phyloP scores from a whole-genome alignment of 2,888 invertebrate genomes.

The Meta bourneti region DNA sequence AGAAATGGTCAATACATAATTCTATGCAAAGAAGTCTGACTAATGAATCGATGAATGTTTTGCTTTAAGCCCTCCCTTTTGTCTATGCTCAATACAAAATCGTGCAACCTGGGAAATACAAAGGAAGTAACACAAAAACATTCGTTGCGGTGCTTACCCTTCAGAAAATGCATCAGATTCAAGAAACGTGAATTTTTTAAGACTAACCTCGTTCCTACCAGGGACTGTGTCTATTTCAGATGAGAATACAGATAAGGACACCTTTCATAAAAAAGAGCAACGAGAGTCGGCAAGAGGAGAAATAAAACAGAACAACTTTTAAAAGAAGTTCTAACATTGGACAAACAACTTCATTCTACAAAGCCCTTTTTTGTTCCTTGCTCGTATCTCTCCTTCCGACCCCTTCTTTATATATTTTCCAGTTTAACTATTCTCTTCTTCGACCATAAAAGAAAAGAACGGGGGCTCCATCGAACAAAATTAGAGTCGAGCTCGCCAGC shows the following conservation, averaged over 20 bases:
- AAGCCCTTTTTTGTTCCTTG: not conserved
- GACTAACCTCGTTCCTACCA: no score
- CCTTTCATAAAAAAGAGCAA: no score
- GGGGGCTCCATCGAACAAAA: constrained; percentile 24
- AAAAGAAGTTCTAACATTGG: not conserved
- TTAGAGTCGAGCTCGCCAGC: constrained; percentile 36
- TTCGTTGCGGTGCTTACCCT: no score
- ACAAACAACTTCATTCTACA: constrained; percentile 3
- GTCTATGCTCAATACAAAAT: no score
- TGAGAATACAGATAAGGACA: not conserved
- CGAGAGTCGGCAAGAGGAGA: not conserved
- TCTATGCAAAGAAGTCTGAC: no score
- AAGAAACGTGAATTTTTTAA: no score
- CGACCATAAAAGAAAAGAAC: constrained; percentile 25
- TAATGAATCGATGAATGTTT: no score
- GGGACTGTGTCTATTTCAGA: not conserved
- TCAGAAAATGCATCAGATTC: no score
- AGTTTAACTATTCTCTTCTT: constrained; percentile 35
- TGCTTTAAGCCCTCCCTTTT: no score
- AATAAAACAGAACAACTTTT: not conserved
- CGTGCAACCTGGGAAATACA: no score
- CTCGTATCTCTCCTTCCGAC: not conserved
- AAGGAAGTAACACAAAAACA: no score
- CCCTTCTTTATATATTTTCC: constrained; percentile 17
- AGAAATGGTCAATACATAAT: no score